Evolutionary conservation across 2,113 vertebrate species (phyloP), one percentile per base, ranked within the genome.

Genomic region (Numenius arquata): DNA sequence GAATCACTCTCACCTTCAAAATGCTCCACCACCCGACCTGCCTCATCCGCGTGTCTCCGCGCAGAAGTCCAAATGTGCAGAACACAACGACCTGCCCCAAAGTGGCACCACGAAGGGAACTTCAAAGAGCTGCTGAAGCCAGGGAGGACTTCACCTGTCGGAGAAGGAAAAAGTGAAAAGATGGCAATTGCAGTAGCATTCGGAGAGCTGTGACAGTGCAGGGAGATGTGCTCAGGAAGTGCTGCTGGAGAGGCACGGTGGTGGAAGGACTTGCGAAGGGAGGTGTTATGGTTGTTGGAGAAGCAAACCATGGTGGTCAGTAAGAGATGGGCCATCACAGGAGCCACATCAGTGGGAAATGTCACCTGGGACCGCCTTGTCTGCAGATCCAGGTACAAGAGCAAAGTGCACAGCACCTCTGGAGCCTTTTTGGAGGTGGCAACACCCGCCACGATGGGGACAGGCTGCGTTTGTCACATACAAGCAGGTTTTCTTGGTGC

Each of bases 401-500:
- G 36, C 65, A 72, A 40, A 72, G 70, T 27, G 62, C 68, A 40
- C 11, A n/a, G 61, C 68, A 78, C 48, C 52, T 15, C 12, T 48
- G 22, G 50, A 45, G 72, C 19, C 22, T 36, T 22, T 18, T 15
- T 43, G 34, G 55, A 50, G 59, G 11, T 1, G 11, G 20, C 43
- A 61, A 13, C 38, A 36, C 9, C 22, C 18, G 8, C 13, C 27
- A 29, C 18, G 13, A 29, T 1, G 2, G 30, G 53, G 48, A 2
- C 45, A 25, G 68, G 20, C 48, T 55, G 55, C 3, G 3, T 32
- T 22, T 48, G 15, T 17, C 45, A 50, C 3, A 0, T 1, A 8
- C 43, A 16, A 34, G 21, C 13, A 12, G 32, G 18, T 1, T 45
- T 45, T 23, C 47, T 55, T 36, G 38, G 47, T 0, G 0, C 55